Percentiles rank a stretch among this genome's conserved stretches.
These are phyloP conservation scores for Thera obeliscata DNA, from an alignment of 2,888 invertebrate species.

Conservation along the genomic window DNA sequence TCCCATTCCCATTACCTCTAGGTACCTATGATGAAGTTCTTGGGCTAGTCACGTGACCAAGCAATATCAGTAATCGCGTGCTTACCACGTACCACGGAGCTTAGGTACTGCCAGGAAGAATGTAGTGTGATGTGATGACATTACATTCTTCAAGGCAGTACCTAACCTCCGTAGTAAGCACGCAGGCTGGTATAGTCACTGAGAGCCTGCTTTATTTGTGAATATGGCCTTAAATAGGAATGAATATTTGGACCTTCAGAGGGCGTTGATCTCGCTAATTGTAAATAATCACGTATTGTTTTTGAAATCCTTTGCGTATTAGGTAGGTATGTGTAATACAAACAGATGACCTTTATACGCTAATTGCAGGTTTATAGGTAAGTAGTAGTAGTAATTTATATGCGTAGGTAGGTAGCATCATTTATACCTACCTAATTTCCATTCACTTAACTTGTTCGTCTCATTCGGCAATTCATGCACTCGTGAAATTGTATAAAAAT, in stretches of 20 bases:
- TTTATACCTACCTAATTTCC: too few species aligned
- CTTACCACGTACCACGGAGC: too few species aligned
- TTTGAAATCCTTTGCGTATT: conserved; percentile 34
- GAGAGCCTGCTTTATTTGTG: conserved; percentile 11
- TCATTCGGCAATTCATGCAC: too few species aligned
- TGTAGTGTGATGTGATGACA: too few species aligned
- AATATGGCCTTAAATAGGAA: conserved; percentile 17
- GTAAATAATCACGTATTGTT: conserved; percentile 54
- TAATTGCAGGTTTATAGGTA: conserved; percentile 2
- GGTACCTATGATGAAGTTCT: too few species aligned
- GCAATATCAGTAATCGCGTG: neutral
- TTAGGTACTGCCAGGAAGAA: too few species aligned
- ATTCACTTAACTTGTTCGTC: too few species aligned
- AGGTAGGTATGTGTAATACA: conserved; percentile 15
- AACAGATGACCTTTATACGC: conserved; percentile 10
- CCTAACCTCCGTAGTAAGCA: neutral
- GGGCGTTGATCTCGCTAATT: conserved; percentile 67
- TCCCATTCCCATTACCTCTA: too few species aligned
- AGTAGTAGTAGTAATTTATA: neutral
- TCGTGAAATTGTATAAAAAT: too few species aligned
- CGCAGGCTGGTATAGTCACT: neutral
- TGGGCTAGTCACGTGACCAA: neutral
- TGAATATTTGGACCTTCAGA: conserved; percentile 47
- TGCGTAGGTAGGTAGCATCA: too few species aligned
- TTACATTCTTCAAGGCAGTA: neutral